Evolutionary conservation across 2,797 vertebrate species (phyloP), one percentile per base, ranked within the genome.

Genomic region (Pangasius larnaudii): DNA sequence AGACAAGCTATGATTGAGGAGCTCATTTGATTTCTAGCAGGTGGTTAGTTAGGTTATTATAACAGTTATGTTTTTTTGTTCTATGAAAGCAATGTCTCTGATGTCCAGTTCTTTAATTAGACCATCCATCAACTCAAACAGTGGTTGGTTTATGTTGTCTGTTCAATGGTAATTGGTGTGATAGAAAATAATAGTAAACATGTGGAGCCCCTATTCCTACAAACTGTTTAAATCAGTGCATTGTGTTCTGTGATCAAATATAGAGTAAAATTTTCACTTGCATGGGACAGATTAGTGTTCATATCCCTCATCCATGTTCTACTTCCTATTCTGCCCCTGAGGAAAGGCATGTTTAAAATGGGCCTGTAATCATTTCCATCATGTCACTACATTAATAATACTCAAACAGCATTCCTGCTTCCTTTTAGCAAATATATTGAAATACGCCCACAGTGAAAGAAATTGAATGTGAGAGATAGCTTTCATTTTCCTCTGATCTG

Each of bases 321-420:
- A 88, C 92, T 61, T 89, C 56, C 69, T 77, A 78, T 89, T 85
- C 88, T 51, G 33, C 69, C 67, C 72, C 85, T 84, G 84, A 81
- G 90, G 85, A 88, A 79, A 89, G 85, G 42, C 84, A 71, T 85
- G 84, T 90, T 93, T 89, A 79, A 86, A 89, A 78, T 81, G 80
- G 75, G 22, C 24, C 22, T 84, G 72, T 90, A 92, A 92, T 91
- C 49, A 91, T 93, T 92, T 89, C 88, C 87, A 90, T 92, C 93
- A 91, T 90, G 90, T 92, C 78, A 90, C 89, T 87, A 89, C 90
- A 94, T 92, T 83, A 89, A 93, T 91, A 89, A 79, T 91, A 91
- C 58, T 86, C 87, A 88, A 89, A 61, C 74, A 83, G 89, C 88
- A 87, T 87, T 87, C 77, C 85, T 88, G 84, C 88, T 89, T 92